phyloP scores from a whole-genome alignment of 37 sponge, comb jelly and placozoan species.

The Theonella swinhoei region DNA sequence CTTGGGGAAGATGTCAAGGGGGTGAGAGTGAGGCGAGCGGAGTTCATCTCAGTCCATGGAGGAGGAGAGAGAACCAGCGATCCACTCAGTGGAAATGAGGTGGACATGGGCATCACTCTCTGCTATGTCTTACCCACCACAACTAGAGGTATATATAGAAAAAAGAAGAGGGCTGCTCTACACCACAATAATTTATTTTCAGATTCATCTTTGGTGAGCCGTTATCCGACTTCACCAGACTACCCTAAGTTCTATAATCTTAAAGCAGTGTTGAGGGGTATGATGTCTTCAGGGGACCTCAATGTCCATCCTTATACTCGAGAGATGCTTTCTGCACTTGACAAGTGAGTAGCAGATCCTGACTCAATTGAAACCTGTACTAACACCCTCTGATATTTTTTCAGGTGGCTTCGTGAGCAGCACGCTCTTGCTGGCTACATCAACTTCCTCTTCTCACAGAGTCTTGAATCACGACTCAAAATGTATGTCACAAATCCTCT shows the following conservation, averaged over 20 bases:
- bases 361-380: too few species aligned
- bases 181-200: too few species aligned
- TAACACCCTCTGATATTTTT: too few species aligned
- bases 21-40: conserved; percentile 40
- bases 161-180: too few species aligned
- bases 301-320: conserved; percentile 60
- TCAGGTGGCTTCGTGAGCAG: conserved; percentile 69
- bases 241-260: conserved; percentile 56
- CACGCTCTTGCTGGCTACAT: conserved; percentile 57
- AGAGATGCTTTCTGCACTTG: conserved; percentile 60
- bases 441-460: conserved; percentile 51
- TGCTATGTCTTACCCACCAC: conserved; percentile 55
- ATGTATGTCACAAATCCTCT: conserved; percentile 55
- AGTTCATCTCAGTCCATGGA: conserved; percentile 73
- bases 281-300: conserved; percentile 14
- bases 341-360: conserved; percentile 35
- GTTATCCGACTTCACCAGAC: conserved; percentile 17
- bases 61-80: conserved; percentile 28
- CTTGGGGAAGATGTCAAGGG: neutral
- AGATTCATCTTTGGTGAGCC: conserved; percentile 34
- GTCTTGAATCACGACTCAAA: conserved; percentile 25
- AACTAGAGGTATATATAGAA: conserved; percentile 36
- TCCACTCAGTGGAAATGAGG: conserved; percentile 2
- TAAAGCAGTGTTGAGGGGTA: neutral
- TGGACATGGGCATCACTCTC: conserved; percentile 28